Evolutionary conservation across 2,113 vertebrate genomes (phyloP).

Genomic region (Microtus oregoni): DNA sequence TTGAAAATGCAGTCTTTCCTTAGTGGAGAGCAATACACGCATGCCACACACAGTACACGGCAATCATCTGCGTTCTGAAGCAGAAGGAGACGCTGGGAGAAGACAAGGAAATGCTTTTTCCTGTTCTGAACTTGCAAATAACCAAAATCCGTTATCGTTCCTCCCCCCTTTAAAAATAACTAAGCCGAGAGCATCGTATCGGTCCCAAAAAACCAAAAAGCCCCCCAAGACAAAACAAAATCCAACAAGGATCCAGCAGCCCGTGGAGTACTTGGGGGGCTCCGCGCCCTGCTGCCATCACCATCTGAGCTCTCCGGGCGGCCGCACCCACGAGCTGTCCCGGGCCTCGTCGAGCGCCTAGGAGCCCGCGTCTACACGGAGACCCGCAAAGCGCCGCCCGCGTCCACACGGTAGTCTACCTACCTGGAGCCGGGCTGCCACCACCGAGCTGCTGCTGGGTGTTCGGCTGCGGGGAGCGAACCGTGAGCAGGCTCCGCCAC

Average conservation of each 20-base stretch:
- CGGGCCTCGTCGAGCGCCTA: background rate
- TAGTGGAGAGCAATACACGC: background rate
- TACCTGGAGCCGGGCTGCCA: constrained; percentile 25
- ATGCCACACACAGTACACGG: background rate
- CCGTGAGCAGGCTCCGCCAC: background rate
- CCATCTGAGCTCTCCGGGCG: background rate
- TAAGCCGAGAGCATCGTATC: background rate
- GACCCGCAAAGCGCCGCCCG: background rate
- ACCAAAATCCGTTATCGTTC: background rate
- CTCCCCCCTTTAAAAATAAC: background rate
- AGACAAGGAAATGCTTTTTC: background rate
- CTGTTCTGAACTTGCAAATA: background rate
- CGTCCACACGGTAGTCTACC: background rate
- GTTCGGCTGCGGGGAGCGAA: background rate
- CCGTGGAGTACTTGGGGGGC: constrained; percentile 17
- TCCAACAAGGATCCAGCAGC: background rate
- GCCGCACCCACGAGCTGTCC: background rate
- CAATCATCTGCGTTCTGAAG: background rate
- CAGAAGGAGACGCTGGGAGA: background rate
- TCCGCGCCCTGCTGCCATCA: background rate
- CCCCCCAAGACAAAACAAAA: background rate
- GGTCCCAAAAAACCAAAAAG: background rate
- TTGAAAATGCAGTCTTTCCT: background rate
- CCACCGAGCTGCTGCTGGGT: background rate
- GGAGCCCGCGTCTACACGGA: background rate